Evolutionary conservation across 2,888 invertebrate genomes (phyloP).

Genomic region (Thelaira solivaga): DNA sequence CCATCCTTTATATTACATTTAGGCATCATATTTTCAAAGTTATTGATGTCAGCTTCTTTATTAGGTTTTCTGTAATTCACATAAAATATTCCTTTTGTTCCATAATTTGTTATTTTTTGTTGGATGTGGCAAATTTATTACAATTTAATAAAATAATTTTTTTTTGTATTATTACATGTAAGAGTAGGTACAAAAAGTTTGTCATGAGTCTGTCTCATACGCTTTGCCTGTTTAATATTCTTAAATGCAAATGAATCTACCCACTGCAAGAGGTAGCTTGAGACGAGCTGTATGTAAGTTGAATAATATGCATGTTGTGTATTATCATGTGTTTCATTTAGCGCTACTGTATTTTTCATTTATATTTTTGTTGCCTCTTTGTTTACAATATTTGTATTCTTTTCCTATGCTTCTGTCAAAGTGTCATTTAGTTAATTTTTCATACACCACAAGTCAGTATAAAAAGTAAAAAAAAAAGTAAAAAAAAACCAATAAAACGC

Average conservation of each 20-base stretch:
- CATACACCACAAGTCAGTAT: slow-evolving; percentile 30
- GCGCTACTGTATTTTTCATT: neutral
- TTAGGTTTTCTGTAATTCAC: neutral
- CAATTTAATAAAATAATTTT: neutral
- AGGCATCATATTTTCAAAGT: neutral
- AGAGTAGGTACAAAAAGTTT: neutral
- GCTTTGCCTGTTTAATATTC: slow-evolving; percentile 37
- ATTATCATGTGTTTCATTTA: neutral
- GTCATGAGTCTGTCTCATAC: neutral
- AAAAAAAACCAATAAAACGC: neutral
- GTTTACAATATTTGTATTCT: slow-evolving; percentile 46
- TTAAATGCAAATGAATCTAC: slow-evolving; percentile 22
- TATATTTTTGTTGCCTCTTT: slow-evolving; percentile 11
- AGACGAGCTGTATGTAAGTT: neutral
- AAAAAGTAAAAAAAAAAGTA: slow-evolving; percentile 4
- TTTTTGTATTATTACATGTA: neutral
- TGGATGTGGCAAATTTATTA: slow-evolving; percentile 10
- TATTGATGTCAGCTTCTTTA: neutral
- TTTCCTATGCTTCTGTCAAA: slow-evolving; percentile 60
- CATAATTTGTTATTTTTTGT: neutral
- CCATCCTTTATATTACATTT: no score
- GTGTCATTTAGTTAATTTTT: slow-evolving; percentile 51
- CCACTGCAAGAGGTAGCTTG: neutral
- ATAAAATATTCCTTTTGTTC: neutral
- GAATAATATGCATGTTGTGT: slow-evolving; percentile 33